Conservation (phyloP, 2,888 invertebrate species). For the Eurytoma californica region DNA sequence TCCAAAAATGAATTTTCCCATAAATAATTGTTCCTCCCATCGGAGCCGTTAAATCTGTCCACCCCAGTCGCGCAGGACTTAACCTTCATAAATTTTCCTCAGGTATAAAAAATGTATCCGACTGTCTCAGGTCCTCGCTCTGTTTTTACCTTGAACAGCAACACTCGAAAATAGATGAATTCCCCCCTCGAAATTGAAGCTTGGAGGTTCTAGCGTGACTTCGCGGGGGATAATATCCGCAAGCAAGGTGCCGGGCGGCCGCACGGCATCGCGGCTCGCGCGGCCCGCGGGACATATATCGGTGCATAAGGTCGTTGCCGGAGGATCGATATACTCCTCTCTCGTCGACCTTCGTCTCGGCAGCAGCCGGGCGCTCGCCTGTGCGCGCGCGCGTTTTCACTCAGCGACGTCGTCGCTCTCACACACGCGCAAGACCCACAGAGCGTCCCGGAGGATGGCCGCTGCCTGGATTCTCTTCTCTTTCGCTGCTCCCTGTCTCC, state of each 20-base stretch:
- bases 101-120: no score
- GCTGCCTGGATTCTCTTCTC: constrained; percentile 18
- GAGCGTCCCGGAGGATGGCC: constrained; percentile 1
- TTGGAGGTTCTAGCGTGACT: no score
- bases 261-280: constrained; percentile 25
- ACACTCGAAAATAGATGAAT: neutral
- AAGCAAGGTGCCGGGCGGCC: constrained; percentile 2
- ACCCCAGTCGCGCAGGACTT: no score
- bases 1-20: no score
- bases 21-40: no score
- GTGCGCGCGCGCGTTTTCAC: constrained; percentile 55
- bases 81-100: no score
- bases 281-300: constrained; percentile 40
- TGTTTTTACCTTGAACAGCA: no score
- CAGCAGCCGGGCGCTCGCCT: constrained; percentile 25
- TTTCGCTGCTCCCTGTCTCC: neutral
- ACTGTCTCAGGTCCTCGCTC: no score
- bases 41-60: no score
- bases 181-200: neutral
- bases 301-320: constrained; percentile 56
- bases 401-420: constrained; percentile 42
- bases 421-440: neutral
- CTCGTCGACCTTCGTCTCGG: constrained; percentile 51
- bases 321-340: constrained; percentile 55
- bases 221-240: constrained; percentile 5